These are phyloP conservation scores for Cryptus armator DNA, from an alignment of 2,888 invertebrate species.

Conservation along the genomic window DNA sequence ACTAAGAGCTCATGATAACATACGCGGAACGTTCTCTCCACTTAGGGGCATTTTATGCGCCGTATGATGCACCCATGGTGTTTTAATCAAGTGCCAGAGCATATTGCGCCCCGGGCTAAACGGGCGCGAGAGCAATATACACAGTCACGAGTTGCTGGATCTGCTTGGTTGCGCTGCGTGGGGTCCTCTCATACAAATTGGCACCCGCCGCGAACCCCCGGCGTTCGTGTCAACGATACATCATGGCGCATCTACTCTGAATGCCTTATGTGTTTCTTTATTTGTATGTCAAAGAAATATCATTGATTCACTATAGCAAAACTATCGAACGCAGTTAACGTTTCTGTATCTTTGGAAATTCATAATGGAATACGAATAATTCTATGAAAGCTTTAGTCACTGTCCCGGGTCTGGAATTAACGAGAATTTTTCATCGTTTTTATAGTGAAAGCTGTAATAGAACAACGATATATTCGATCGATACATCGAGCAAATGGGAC, in stretches of 20 bases:
- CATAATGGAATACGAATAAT: slow-evolving; percentile 3
- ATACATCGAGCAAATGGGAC: neutral
- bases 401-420: slow-evolving; percentile 10
- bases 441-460: neutral
- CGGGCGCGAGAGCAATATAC: slow-evolving; percentile 62
- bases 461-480: slow-evolving; percentile 38
- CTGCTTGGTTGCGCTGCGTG: slow-evolving; percentile 76
- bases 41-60: slow-evolving; percentile 74
- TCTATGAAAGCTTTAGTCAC: slow-evolving; percentile 16
- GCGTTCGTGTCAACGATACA: slow-evolving; percentile 80
- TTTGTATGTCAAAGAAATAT: slow-evolving; percentile 30
- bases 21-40: slow-evolving; percentile 51
- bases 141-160: slow-evolving; percentile 48
- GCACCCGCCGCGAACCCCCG: slow-evolving; percentile 78
- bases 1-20: slow-evolving; percentile 38
- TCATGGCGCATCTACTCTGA: slow-evolving; percentile 72
- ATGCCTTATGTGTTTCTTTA: slow-evolving; percentile 68
- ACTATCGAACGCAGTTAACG: slow-evolving; percentile 14
- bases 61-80: slow-evolving; percentile 75
- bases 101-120: slow-evolving; percentile 82
- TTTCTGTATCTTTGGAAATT: neutral
- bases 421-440: neutral
- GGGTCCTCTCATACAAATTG: slow-evolving; percentile 83
- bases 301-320: neutral
- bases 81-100: slow-evolving; percentile 83